These are phyloP conservation scores for Melanotaenia boesemani DNA, from an alignment of 2,797 vertebrate genomes.

Conservation along the genomic window DNA sequence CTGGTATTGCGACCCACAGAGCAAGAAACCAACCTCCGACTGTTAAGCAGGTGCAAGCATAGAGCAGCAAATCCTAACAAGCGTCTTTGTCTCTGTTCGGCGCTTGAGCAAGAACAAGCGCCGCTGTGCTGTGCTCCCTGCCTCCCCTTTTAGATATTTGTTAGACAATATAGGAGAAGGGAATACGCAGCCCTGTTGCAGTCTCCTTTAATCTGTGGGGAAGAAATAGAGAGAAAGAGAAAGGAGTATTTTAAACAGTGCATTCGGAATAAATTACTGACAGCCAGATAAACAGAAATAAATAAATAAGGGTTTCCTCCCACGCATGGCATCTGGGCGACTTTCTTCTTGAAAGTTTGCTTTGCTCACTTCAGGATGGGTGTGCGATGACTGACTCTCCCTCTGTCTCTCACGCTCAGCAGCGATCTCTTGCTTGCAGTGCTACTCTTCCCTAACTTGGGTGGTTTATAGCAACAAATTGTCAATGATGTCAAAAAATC, in stretches of 20 bases:
- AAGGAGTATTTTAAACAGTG: slow-evolving; percentile 77
- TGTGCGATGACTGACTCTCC: slow-evolving; percentile 32
- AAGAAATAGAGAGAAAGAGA: slow-evolving; percentile 58
- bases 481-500: slow-evolving; percentile 23
- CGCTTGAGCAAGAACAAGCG: slow-evolving; percentile 63
- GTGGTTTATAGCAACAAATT: slow-evolving; percentile 51
- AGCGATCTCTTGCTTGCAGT: slow-evolving; percentile 33
- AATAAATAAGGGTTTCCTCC: slow-evolving; percentile 85
- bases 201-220: slow-evolving; percentile 69
- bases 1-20: slow-evolving; percentile 49
- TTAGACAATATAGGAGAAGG: slow-evolving; percentile 65
- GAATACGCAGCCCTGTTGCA: slow-evolving; percentile 60
- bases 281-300: slow-evolving; percentile 85
- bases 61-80: slow-evolving; percentile 65
- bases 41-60: slow-evolving; percentile 68
- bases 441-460: slow-evolving; percentile 37
- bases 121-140: slow-evolving; percentile 52
- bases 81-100: slow-evolving; percentile 71
- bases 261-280: slow-evolving; percentile 84
- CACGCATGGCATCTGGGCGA: slow-evolving; percentile 78
- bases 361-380: slow-evolving; percentile 80
- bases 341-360: slow-evolving; percentile 85
- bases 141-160: slow-evolving; percentile 71
- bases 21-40: slow-evolving; percentile 62
- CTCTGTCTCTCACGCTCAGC: slow-evolving; percentile 29